A percentile compares a stretch with the other conserved stretches of the same genome.
These are phyloP conservation scores for Minunthozetes semirufus DNA, from an alignment of 2,888 invertebrate genomes.

Conservation along the genomic window DNA sequence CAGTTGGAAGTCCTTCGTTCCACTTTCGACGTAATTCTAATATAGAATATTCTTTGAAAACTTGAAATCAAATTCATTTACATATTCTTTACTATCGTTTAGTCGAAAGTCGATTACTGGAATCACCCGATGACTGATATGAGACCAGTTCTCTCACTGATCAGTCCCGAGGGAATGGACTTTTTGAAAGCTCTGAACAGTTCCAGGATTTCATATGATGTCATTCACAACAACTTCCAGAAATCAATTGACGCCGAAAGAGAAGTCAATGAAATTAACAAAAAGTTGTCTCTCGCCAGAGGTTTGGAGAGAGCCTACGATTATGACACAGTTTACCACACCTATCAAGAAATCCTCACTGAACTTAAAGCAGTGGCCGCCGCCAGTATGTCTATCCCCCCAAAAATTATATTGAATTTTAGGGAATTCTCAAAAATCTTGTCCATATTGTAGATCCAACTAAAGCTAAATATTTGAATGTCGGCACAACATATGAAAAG, in stretches of 20 bases:
- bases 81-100: too few species aligned
- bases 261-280: neutral
- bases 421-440: too few species aligned
- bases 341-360: neutral
- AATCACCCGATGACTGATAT: slow-evolving; percentile 16
- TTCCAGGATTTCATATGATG: slow-evolving; percentile 24
- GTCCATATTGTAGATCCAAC: neutral
- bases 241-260: slow-evolving; percentile 14
- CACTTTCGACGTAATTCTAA: slow-evolving; percentile 26
- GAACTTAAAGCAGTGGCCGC: neutral
- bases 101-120: slow-evolving; percentile 33
- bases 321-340: slow-evolving; percentile 32
- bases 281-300: neutral
- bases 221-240: slow-evolving; percentile 1
- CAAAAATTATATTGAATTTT: too few species aligned
- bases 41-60: too few species aligned
- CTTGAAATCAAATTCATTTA: too few species aligned
- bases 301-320: neutral
- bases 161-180: slow-evolving; percentile 11
- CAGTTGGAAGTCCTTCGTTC: neutral
- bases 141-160: slow-evolving; percentile 30
- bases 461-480: slow-evolving; percentile 10
- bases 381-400: too few species aligned
- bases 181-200: slow-evolving; percentile 18
- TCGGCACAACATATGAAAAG: slow-evolving; percentile 42